Base-by-base conservation (phyloP, 2,888 invertebrate species). In the Heliconius ethilla region DNA sequence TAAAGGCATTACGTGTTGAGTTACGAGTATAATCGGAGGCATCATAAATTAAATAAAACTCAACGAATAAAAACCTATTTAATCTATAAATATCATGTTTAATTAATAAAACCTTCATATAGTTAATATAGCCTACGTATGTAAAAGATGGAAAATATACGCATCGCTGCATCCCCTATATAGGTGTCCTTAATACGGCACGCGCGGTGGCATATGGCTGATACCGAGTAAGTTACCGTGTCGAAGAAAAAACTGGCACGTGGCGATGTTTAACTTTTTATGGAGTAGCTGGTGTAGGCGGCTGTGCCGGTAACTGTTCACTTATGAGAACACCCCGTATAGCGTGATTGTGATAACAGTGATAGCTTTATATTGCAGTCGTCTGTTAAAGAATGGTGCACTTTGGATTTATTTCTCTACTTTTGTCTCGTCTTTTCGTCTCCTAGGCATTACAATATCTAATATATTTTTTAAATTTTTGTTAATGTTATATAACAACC, bases 191-290 rank as follows among this genome's bases (percentile, higher is more conserved):
- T 74, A 74, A 45, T 65, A 65, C 62, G 83, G 88, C 93, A 92
- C 93, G 93, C 91, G 92, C 87, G 84, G 91, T 91, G 89, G 87
- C 93, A 94, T 94, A 92, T 93, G 93, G 90, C 85, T 79, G 89
- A 89, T 89, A 69, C 69, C 51, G 40, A 69, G 69, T 69, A 90
- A 87, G 83, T 83, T 82, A 80, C 80, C 85, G 83, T 84, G 82
- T 82, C 76, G 82, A 79, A 76, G 85, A 83, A 81, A 89, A 87
- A 90, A 89, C 85, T 82, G 82, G 70, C 92, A 90, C 93, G 92
- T 89, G 93, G 84, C 90, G 69, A 76, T 82, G 76, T 85, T 92
- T 91, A 89, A 82, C 80, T 84, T 86, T 86, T 85, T 86, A 86
- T 83, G 70, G 27, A 27, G 86, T 83, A 75, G 27, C 63, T 63